Percentiles rank a stretch among this genome's conserved stretches.
These are phyloP conservation scores for Synanthedon vespiformis DNA, from an alignment of 2,888 invertebrate genomes.

Conservation along the genomic window DNA sequence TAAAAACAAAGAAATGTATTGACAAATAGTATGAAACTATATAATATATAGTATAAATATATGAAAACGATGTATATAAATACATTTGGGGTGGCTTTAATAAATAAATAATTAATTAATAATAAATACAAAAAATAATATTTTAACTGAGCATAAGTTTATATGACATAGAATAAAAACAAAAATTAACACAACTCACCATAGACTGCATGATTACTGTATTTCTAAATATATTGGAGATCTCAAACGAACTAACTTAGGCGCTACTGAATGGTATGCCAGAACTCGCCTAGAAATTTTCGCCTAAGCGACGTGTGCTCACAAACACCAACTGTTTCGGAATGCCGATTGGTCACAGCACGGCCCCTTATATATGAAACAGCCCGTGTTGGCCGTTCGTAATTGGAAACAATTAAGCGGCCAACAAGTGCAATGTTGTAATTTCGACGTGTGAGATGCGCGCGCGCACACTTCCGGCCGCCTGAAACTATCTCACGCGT, in stretches of 20 bases:
- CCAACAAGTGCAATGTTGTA: constrained; percentile 57
- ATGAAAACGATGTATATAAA: too few species aligned
- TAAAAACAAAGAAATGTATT: too few species aligned
- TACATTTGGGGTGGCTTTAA: too few species aligned
- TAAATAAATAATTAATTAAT: too few species aligned
- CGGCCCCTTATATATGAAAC: constrained; percentile 59
- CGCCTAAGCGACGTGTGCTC: constrained; percentile 61
- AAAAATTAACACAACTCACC: constrained; percentile 34
- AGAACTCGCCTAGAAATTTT: constrained; percentile 68
- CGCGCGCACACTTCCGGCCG: constrained; percentile 14
- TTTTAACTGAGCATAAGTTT: too few species aligned
- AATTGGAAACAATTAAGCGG: constrained; percentile 66
- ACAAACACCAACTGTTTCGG: constrained; percentile 51
- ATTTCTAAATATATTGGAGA: constrained; percentile 50
- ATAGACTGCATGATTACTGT: constrained; percentile 66
- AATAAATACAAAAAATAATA: too few species aligned
- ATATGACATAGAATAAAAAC: too few species aligned
- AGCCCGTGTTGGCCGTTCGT: constrained; percentile 50
- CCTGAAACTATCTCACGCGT: too few species aligned
- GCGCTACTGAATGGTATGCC: constrained; percentile 63
- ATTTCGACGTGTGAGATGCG: constrained; percentile 56
- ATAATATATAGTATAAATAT: too few species aligned
- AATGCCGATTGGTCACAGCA: constrained; percentile 46
- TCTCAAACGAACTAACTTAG: constrained; percentile 68
- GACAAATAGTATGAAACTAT: too few species aligned